Evolutionary conservation across 2,888 invertebrate species (phyloP), one percentile per base, ranked within the genome.

Genomic region (Phengaris alcon): DNA sequence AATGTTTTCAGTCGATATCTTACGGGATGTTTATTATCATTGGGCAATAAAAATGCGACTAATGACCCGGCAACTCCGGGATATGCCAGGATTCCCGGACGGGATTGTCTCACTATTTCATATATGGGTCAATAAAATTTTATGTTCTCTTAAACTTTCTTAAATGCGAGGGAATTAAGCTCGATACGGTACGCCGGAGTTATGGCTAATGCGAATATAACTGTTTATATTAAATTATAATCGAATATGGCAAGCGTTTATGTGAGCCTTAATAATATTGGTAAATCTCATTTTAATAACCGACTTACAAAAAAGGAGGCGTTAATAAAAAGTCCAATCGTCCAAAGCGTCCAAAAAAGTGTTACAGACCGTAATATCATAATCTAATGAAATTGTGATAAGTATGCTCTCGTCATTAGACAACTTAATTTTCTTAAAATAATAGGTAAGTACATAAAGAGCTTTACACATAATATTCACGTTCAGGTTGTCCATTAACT

Each of bases 81-180:
- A 72, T 72, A 54, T 10, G 52, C 52, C 64, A 35, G 64, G 35
- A 44, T 64, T 35, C 64, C 85, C 86, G 82, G 83, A 81, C 85
- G 85, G 82, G 83, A 91, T 90, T 91, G 91, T 90, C 88, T 90
- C 87, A 90, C 90, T 93, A 93, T 90, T 89, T 93, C 93, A 91
- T 93, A 92, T 90, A 91, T 89, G 90, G 90, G 88, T 90, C 87
- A 90, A 93, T 93, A 93, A 93, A 93, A 91, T 91, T 92, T 93
- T 93, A 93, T 93, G 90, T 88, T 83, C 89, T 90, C 91, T 92
- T 92, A 88, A 91, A 91, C 87, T 92, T 89, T 86, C 88, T 91
- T 93, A 91, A 93, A 90, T 85, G 90, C 75, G 75, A 75, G 75
- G 73, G 76, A 79, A 80, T 81, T 79, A 80, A 78, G 77, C 77